Conservation (phyloP, 1,140 invertebrate genomes). For the Lutraria rhynchaena region DNA sequence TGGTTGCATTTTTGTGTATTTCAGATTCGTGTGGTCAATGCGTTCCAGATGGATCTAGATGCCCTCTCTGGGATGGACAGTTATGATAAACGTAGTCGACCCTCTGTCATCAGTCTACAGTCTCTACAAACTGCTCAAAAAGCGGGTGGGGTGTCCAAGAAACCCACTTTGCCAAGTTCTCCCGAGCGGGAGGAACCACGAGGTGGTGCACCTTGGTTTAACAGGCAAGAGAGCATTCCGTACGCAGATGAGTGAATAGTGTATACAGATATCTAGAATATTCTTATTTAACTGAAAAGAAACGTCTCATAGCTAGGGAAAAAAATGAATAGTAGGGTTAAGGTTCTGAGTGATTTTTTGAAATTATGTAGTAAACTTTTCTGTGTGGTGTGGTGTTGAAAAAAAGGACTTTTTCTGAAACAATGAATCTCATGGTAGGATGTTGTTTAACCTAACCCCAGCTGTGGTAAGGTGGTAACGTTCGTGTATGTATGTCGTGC, state of each 20-base stretch:
- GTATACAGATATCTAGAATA: conserved; percentile 7
- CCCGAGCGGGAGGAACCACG: conserved; percentile 75
- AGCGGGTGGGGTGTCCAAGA: conserved; percentile 70
- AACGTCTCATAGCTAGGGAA: background rate
- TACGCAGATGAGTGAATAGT: conserved; percentile 76
- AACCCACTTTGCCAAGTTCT: conserved; percentile 77
- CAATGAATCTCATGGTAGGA: too few relatives aligned
- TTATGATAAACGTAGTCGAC: conserved; percentile 86
- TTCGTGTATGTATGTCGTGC: too few relatives aligned
- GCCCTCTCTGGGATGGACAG: conserved; percentile 86
- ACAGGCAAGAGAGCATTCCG: conserved; percentile 78
- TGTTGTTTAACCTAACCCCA: too few relatives aligned
- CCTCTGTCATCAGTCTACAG: conserved; percentile 80
- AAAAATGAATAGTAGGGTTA: too few relatives aligned
- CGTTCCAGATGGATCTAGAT: conserved; percentile 99
- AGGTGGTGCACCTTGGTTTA: conserved; percentile 69
- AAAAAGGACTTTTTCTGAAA: too few relatives aligned
- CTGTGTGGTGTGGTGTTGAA: too few relatives aligned
- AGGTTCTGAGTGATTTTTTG: conserved; percentile 9
- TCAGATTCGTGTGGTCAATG: conserved; percentile 99
- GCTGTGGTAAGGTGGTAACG: too few relatives aligned
- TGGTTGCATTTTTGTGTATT: too few relatives aligned
- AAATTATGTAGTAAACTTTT: conserved; percentile 4
- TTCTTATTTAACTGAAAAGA: conserved; percentile 4
- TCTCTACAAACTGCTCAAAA: conserved; percentile 75